Evolutionary conservation across 2,797 vertebrate species (phyloP), one percentile per base, ranked within the genome.

Genomic region (Platyrinchus mystaceus): DNA sequence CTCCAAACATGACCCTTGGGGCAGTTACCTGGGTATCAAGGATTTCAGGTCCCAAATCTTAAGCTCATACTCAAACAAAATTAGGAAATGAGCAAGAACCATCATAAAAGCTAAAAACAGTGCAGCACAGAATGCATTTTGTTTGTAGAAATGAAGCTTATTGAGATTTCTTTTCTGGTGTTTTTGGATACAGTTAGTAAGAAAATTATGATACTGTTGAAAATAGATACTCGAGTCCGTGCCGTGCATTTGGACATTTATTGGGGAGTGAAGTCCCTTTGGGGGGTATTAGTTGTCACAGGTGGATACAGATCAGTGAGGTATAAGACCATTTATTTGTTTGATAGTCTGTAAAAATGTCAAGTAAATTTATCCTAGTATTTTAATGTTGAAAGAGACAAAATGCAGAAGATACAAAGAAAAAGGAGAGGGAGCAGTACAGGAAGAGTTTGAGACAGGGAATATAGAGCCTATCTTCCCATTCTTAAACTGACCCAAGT

Each of bases 221-320:
- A 75, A 81, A 76, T 69, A 77, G 12, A 75, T 84, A 82, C 67
- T 95, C 83, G 59, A 37, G 3, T 82, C 39, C 63, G 88, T 90
- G 55, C 36, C 66, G 10, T 56, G 37, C 6, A 71, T 84, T 93
- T 91, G 77, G 78, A 90, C 80, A 49, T 90, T 90, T 94, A 87
- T 39, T 63, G 36, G 52, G 55, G 34, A 89, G 26, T 67, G 30
- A 91, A 76, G 44, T 76, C 52, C 43, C 86, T 90, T 79, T 41
- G 43, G 69, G 89, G 69, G 37, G 17, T 62, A 87, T 95, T 91
- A 94, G 56, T 94, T 90, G 63, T 89, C 88, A 79, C 47, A 92
- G 55, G 55, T 89, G 36, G 70, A 53, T 96, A 91, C 70, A 88
- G 83, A 88, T 77, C 83, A 91, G 77, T 91, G 83, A 94, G 37